These are phyloP conservation scores for Drosophila auraria DNA, from an alignment of 1,140 invertebrate species.

Conservation along the genomic window DNA sequence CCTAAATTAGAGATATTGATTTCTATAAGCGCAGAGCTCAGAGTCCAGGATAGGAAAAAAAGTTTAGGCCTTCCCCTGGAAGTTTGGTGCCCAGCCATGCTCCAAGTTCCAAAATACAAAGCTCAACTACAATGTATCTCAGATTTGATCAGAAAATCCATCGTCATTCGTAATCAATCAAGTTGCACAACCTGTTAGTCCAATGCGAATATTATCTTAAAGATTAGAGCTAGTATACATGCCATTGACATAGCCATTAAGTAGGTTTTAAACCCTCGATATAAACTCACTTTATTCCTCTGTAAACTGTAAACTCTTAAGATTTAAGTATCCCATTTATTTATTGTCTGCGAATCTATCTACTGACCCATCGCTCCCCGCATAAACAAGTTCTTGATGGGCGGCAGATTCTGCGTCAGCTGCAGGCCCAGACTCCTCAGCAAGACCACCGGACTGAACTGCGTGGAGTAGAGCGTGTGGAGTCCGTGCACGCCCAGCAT, in stretches of 20 bases:
- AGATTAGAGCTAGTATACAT: not conserved
- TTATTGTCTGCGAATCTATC: constrained; percentile 11
- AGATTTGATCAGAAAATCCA: no score
- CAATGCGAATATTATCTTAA: not conserved
- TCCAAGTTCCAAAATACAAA: not conserved
- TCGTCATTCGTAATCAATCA: not conserved
- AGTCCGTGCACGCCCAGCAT: constrained; percentile 95
- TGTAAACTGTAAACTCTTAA: constrained; percentile 62
- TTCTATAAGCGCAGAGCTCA: not conserved
- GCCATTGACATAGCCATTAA: constrained; percentile 33
- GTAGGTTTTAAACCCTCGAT: constrained; percentile 19
- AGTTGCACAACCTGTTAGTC: constrained; percentile 20
- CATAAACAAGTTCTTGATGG: constrained; percentile 89
- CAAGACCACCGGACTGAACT: constrained; percentile 92
- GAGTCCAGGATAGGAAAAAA: no score
- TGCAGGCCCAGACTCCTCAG: constrained; percentile 94
- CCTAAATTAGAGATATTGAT: constrained; percentile 1
- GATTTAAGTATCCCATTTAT: constrained; percentile 14
- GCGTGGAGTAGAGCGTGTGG: constrained; percentile 93
- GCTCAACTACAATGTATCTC: not conserved
- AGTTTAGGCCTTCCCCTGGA: not conserved
- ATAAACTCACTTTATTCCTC: constrained; percentile 49
- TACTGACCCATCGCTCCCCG: constrained; percentile 75
- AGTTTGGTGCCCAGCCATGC: not conserved
- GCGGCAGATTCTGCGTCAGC: constrained; percentile 91